Evolutionary conservation across 2,888 invertebrate genomes (phyloP), one percentile per base, ranked within the genome.

Genomic region (Agrochola circellaris): DNA sequence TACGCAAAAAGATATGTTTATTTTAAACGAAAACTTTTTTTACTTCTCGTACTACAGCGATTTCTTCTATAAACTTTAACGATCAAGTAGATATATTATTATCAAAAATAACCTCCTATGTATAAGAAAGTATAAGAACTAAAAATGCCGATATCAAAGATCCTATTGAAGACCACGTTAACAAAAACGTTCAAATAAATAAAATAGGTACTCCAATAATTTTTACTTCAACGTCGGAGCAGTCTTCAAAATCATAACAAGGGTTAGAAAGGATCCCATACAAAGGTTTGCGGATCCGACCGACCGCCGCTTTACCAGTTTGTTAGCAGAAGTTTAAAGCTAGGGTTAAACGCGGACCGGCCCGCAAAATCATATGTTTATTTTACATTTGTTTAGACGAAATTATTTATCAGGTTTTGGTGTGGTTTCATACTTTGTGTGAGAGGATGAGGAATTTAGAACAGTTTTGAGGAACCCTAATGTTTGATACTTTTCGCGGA

Each of bases 281-380:
- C 84, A 94, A 94, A 94, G 92, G 92, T 91, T 94, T 89, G 93
- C 65, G 95, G 93, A 90, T 89, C 89, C 84, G 73, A 77, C 89
- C 87, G 91, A 81, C 81, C 92, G 90, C 92, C 58, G 85, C 92
- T 93, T 92, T 92, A 76, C 78, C 89, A 90, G 91, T 92, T 92
- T 91, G 93, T 92, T 91, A 87, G 82, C 85, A 88, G 89, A 94
- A 94, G 91, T 94, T 94, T 92, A 89, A 89, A 88, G 87, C 85
- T 82, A 87, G 83, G 88, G 93, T 92, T 92, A 92, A 91, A 90
- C 88, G 86, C 89, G 90, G 86, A 77, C 88, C 85, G 84, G 82
- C 80, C 90, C 91, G 89, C 91, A 89, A 92, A 91, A 92, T 92
- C 92, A 90, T 93, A 91, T 91, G 91, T 92, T 91, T 92, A 91